These are phyloP conservation scores for Megalopta genalis DNA, from an alignment of 1,140 invertebrate genomes.

Conservation along the genomic window DNA sequence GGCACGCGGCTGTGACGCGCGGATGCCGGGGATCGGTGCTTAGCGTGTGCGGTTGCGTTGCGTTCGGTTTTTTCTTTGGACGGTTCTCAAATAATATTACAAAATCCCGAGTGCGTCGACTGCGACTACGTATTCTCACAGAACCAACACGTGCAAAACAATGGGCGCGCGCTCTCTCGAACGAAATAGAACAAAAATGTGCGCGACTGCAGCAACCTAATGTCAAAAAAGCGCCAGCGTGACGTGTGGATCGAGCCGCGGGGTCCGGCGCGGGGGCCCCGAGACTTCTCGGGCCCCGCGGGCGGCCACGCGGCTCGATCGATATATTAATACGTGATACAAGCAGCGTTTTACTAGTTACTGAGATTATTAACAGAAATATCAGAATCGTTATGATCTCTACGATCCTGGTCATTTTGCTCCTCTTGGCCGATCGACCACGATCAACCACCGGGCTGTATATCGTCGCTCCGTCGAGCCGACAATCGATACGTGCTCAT, in stretches of 20 bases:
- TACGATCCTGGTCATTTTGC: constrained; percentile 33
- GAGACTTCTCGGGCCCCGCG: no score
- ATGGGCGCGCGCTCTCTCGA: constrained; percentile 40
- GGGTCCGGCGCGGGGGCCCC: constrained; percentile 11
- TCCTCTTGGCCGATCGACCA: constrained; percentile 53
- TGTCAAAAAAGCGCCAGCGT: constrained; percentile 69
- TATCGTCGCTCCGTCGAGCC: constrained; percentile 75
- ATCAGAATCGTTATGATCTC: constrained; percentile 53
- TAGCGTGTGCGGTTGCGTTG: constrained; percentile 4
- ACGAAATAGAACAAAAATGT: constrained; percentile 57
- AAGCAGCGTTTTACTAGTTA: constrained; percentile 72
- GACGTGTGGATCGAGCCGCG: constrained; percentile 50
- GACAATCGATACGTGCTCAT: constrained; percentile 71
- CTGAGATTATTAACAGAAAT: constrained; percentile 34
- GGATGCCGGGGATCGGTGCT: no score
- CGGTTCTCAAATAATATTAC: background rate
- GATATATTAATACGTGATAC: constrained; percentile 68
- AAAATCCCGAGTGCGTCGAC: constrained; percentile 1
- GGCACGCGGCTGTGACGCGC: no score
- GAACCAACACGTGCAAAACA: constrained; percentile 68
- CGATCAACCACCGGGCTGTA: constrained; percentile 71
- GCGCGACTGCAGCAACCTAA: constrained; percentile 73
- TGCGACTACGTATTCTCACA: no score
- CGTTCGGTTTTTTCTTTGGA: background rate
- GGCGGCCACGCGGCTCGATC: constrained; percentile 43